A percentile compares a stretch with the other conserved stretches of the same genome.
phyloP scores from a whole-genome alignment of 1,140 invertebrate genomes.

The Muscidifurax raptorellus region DNA sequence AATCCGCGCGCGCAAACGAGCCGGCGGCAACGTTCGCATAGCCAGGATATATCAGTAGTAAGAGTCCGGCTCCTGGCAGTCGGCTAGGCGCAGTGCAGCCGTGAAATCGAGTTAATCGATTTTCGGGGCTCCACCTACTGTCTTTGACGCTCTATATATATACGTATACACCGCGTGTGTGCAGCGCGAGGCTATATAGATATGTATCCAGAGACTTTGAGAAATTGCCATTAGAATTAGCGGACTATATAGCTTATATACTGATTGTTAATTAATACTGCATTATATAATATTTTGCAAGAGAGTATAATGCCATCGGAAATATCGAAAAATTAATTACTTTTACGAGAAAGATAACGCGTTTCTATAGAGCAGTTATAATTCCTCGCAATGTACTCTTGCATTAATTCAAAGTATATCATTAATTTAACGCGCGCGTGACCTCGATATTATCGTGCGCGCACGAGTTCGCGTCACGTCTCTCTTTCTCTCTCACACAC shows the following conservation, averaged over 20 bases:
- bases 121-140: background rate
- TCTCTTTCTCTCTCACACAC: too few species aligned
- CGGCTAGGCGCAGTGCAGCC: background rate
- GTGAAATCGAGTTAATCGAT: constrained; percentile 3
- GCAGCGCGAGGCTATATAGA: background rate
- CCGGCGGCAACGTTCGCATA: background rate
- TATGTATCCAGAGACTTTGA: background rate
- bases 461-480: too few species aligned
- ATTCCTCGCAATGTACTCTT: too few species aligned
- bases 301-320: background rate
- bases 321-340: too few species aligned
- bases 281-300: background rate
- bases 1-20: background rate
- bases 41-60: background rate
- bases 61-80: background rate
- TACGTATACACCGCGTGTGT: background rate
- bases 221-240: background rate
- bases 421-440: too few species aligned
- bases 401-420: too few species aligned
- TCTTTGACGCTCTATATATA: background rate
- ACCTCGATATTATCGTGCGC: too few species aligned
- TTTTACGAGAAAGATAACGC: too few species aligned
- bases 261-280: background rate
- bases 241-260: background rate
- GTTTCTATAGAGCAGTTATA: too few species aligned